Evolutionary conservation across 2,888 invertebrate genomes (phyloP), one percentile per base, ranked within the genome.

Genomic region (Parnassius orleans): DNA sequence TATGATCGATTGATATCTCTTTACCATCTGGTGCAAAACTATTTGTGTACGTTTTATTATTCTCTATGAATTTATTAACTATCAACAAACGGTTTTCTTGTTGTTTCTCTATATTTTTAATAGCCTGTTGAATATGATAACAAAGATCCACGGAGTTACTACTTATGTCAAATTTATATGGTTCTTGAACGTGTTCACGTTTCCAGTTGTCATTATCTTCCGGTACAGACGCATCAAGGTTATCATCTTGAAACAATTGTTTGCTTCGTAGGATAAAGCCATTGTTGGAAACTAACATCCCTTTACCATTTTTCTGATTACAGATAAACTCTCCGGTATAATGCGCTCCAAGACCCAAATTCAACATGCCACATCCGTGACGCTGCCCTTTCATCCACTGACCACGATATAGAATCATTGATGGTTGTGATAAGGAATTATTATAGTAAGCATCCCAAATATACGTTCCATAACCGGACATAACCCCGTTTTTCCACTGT

Each of bases 381-480:
- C 93, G 86, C 72, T 81, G 78, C 10, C 94, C 93, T 57, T 85
- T 81, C n/a, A 79, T 70, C 94, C 94, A 94, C 54, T 80, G 75
- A 2, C 94, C 94, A 53, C 85, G 85, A 75, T 92, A 94, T 51
- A 79, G 80, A 65, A 81, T 92, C 55, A 93, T 81, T 52, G 90
- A 84, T 1, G 93, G 93, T 71, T 91, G 84, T n/a, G 91, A 83
- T 76, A 94, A 86, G 1, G 88, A 76, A 65, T 90, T 85, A 70
- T 93, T 93, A 55, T 83, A 84, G 74, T 84, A 87, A 12, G 90
- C 76, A 66, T 89, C 85, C 94, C 94, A 94, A 57, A 90, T 87
- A 66, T 94, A 94, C 65, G 92, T 89, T 1, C 94, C 94, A 64
- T 90, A 87, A 59, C 94, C 94, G 62, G 92, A 82, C 87, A 93